phyloP scores from a whole-genome alignment of 92 coral and sea anemone species.

The Porites lobata region DNA sequence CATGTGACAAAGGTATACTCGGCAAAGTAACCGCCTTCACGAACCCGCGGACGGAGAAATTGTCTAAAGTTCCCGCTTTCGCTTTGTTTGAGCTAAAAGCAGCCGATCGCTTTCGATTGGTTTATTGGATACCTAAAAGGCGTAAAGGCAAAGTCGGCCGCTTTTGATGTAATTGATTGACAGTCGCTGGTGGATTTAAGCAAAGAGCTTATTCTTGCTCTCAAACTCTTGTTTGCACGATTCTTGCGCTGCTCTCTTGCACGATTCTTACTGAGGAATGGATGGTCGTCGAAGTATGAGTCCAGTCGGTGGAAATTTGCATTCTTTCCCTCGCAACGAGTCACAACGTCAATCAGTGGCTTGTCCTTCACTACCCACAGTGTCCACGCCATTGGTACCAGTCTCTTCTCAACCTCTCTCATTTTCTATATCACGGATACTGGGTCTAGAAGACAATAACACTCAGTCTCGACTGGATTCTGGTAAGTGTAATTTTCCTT shows the following conservation, averaged over 20 bases:
- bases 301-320: background rate
- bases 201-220: background rate
- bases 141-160: constrained; percentile 11
- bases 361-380: background rate
- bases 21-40: background rate
- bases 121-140: background rate
- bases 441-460: constrained; percentile 9
- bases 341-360: background rate
- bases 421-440: constrained; percentile 36
- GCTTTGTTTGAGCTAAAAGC: background rate
- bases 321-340: background rate
- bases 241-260: too few species aligned
- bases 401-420: constrained; percentile 28
- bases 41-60: background rate
- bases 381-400: background rate
- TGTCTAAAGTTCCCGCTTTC: background rate
- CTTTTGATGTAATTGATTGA: constrained; percentile 15
- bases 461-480: background rate
- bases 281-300: background rate
- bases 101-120: background rate
- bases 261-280: background rate
- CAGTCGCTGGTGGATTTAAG: constrained; percentile 1
- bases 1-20: background rate
- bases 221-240: background rate
- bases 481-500: constrained; percentile 4